Conservation (phyloP, 2,888 invertebrate species). For the Lochmaea crataegi region DNA sequence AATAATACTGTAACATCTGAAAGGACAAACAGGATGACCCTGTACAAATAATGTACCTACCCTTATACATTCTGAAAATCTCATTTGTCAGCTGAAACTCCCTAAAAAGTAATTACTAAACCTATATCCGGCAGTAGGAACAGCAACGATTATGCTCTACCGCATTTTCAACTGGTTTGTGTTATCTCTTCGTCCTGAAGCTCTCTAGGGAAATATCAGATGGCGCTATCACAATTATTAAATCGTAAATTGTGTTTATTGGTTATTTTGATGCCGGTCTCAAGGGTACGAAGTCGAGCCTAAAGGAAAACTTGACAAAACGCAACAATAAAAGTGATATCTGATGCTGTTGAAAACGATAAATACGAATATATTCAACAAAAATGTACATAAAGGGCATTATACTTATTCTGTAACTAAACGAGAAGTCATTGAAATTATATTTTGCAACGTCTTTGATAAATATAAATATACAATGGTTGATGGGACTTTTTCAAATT, state of each 20-base stretch:
- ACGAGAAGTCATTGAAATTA: too few species aligned
- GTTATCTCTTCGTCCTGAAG: constrained; percentile 25
- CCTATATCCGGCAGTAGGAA: constrained; percentile 14
- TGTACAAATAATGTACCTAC: not conserved
- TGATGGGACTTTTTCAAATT: too few species aligned
- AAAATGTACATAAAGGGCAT: too few species aligned
- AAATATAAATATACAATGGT: too few species aligned
- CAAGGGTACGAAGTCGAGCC: not conserved
- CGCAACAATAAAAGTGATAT: constrained; percentile 6
- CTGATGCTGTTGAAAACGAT: too few species aligned
- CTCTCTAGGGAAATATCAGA: constrained; percentile 38
- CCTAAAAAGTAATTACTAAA: constrained; percentile 24
- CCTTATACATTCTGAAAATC: constrained; percentile 2
- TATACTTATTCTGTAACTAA: too few species aligned
- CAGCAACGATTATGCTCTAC: constrained; percentile 16
- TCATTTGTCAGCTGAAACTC: constrained; percentile 10
- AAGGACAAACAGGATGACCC: too few species aligned
- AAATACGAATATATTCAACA: too few species aligned
- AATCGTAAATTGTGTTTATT: constrained; percentile 31
- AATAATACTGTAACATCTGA: too few species aligned
- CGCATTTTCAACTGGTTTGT: constrained; percentile 24
- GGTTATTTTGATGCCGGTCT: not conserved
- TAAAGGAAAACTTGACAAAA: not conserved
- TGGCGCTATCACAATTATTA: constrained; percentile 35
- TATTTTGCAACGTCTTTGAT: too few species aligned